phyloP scores from a whole-genome alignment of 2,113 vertebrate genomes.

The Manacus vitellinus region DNA sequence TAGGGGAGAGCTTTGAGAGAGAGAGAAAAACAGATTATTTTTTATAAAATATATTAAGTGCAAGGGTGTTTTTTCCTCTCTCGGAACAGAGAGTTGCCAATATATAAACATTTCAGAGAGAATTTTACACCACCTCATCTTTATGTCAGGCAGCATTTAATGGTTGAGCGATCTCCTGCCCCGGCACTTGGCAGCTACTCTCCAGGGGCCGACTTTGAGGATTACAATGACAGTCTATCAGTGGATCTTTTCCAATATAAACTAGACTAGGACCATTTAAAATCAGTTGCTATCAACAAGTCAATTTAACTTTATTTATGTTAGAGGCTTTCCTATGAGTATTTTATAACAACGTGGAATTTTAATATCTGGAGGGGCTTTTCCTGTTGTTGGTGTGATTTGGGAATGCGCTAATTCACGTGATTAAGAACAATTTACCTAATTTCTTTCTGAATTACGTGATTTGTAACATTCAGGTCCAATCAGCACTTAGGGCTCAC shows the following conservation, averaged over 20 bases:
- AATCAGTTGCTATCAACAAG: constrained; percentile 61
- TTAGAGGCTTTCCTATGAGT: constrained; percentile 37
- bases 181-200: constrained; percentile 53
- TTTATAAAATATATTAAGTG: background rate
- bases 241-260: constrained; percentile 65
- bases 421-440: background rate
- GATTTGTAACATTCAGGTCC: constrained; percentile 1
- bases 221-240: constrained; percentile 60
- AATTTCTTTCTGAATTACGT: background rate
- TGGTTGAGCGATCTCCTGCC: constrained; percentile 53
- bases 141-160: constrained; percentile 72
- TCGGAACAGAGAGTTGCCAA: constrained; percentile 43
- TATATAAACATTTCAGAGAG: constrained; percentile 70
- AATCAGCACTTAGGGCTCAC: background rate
- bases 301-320: constrained; percentile 59
- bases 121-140: constrained; percentile 71
- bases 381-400: constrained; percentile 1
- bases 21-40: constrained; percentile 37
- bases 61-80: constrained; percentile 58
- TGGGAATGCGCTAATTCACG: constrained; percentile 19
- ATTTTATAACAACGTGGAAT: constrained; percentile 46
- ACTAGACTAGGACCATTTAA: constrained; percentile 55
- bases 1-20: constrained; percentile 54
- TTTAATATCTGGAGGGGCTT: constrained; percentile 28
- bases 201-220: constrained; percentile 34